Conservation (phyloP, 2,888 invertebrate genomes). For the Maniola hyperantus region DNA sequence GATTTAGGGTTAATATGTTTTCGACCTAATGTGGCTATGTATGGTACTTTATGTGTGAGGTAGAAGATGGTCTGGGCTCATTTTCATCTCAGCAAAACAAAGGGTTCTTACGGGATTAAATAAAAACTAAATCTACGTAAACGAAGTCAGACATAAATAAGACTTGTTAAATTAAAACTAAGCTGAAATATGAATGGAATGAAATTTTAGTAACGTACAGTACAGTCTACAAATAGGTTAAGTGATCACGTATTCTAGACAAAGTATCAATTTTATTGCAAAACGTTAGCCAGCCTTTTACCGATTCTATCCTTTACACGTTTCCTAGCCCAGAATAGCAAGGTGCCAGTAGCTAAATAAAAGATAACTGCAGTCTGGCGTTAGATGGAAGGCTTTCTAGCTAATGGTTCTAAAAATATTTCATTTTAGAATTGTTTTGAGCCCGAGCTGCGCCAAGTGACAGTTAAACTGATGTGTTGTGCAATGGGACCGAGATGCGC, state of each 20-base stretch:
- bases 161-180: no score
- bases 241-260: not conserved
- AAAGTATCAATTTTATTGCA: slow-evolving; percentile 16
- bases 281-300: not conserved
- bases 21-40: no score
- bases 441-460: slow-evolving; percentile 59
- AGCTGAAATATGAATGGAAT: no score
- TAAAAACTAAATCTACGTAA: no score
- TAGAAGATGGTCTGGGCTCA: no score
- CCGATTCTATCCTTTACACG: slow-evolving; percentile 11
- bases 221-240: not conserved
- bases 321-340: slow-evolving; percentile 26
- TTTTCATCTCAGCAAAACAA: no score
- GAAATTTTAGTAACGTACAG: not conserved
- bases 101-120: no score
- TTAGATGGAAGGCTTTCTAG: slow-evolving; percentile 68
- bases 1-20: no score
- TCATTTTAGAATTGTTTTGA: slow-evolving; percentile 76
- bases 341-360: slow-evolving; percentile 54
- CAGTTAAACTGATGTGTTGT: slow-evolving; percentile 51
- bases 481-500: slow-evolving; percentile 57
- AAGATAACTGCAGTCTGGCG: slow-evolving; percentile 59
- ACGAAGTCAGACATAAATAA: no score
- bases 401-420: slow-evolving; percentile 78
- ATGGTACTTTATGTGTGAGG: no score